A percentile compares a stretch with the other conserved stretches of the same genome.
Conservation (phyloP, 2,888 invertebrate species). For the Meandrusa payeni region DNA sequence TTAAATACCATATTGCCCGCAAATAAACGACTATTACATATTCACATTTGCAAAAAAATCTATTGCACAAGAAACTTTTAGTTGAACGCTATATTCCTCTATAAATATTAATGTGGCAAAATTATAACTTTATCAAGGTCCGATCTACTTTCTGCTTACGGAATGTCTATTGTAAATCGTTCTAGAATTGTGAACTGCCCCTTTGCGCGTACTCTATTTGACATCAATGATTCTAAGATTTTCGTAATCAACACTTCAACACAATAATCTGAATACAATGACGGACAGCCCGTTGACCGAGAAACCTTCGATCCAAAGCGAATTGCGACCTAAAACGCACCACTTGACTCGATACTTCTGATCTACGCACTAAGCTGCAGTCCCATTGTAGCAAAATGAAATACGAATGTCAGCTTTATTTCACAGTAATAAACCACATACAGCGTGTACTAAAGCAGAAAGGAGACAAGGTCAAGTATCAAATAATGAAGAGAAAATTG, state of each 20-base stretch:
- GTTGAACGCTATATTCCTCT: too few relatives aligned
- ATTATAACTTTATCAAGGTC: slow-evolving; percentile 7
- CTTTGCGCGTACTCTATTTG: slow-evolving; percentile 1
- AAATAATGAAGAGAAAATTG: slow-evolving; percentile 28
- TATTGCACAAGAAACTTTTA: too few relatives aligned
- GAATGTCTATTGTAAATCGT: slow-evolving; percentile 3
- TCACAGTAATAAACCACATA: background rate
- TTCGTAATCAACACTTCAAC: slow-evolving; percentile 26
- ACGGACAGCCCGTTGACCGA: slow-evolving; percentile 26
- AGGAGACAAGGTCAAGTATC: slow-evolving; percentile 25
- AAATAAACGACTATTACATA: too few relatives aligned
- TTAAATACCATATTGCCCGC: too few relatives aligned
- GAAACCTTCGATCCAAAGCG: slow-evolving; percentile 29
- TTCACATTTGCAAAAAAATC: too few relatives aligned
- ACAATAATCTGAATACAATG: slow-evolving; percentile 31
- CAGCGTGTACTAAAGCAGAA: background rate
- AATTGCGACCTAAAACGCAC: slow-evolving; percentile 28
- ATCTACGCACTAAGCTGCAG: slow-evolving; percentile 11
- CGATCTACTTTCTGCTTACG: slow-evolving; percentile 4
- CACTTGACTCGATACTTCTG: slow-evolving; percentile 21
- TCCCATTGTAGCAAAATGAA: background rate
- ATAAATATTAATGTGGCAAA: too few relatives aligned
- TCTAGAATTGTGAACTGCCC: slow-evolving; percentile 1
- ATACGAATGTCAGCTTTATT: slow-evolving; percentile 1
- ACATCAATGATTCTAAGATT: slow-evolving; percentile 8